Evolutionary conservation across 2,797 vertebrate species (phyloP), one percentile per base, ranked within the genome.

Genomic region (Enteromius fasciolatus): DNA sequence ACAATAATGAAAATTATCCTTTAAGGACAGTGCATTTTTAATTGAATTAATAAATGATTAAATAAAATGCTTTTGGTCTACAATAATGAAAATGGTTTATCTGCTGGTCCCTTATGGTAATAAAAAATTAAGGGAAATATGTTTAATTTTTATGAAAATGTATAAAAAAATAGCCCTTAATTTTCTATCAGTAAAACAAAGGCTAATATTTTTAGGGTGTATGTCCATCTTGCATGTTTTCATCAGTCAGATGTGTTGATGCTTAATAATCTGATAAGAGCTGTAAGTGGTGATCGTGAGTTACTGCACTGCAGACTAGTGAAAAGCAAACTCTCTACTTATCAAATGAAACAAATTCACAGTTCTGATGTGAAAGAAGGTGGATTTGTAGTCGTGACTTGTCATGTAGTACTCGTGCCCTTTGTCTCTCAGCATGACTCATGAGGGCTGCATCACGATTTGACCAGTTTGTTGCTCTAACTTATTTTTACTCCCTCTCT

Each of bases 401-500:
- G 12, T 15, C 18, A 52, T 20, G 41, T 11, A 5, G 11, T 46
- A 4, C 12, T 63, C 1, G 0, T 54, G 54, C 41, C 50, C 31
- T 48, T 81, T 28, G 8, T 81, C 23, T 81, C 23, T 63, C 28
- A 17, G 20, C 20, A 12, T 36, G 68, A 80, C 5, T 80, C 67
- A 31, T 17, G 11, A 31, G 18, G 52, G 6, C 39, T n/a, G n/a
- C 46, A 44, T 46, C 64, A 46, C 44, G 36, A 39, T 23, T 28
- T 31, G 31, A 36, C 28, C 12, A 50, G 28, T 33, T 61, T 57
- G 52, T 70, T 48, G 33, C 12, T 69, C n/a, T 59, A 28, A 0
- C 8, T 41, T 50, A n/a, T 67, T 67, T 39, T 67, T n/a, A 14
- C 33, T 41, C 33, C 50, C 64, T 20, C 23, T 69, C 28, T 70